Evolutionary conservation across 1,140 invertebrate genomes (phyloP), one percentile per base, ranked within the genome.

Genomic region (Drosophila kikkawai): DNA sequence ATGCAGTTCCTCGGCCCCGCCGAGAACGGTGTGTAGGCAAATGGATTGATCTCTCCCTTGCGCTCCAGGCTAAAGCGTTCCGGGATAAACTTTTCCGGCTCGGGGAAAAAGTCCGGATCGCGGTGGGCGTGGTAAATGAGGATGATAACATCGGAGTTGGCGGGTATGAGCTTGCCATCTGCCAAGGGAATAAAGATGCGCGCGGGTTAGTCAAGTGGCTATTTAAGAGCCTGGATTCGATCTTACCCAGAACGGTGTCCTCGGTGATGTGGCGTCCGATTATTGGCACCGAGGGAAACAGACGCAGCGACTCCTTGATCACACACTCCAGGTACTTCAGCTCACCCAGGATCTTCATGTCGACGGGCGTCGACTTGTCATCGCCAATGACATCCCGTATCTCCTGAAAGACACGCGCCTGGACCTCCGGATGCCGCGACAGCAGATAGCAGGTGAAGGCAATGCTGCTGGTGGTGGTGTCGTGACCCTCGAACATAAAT

Each of bases 401-500:
- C 87, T 96, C 96, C 41, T 94, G 80, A 29, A 94, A 94, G 15
- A 95, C 80, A 80, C 94, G 95, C 7, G 93, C 80, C 85, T 97
- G 96, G 34, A 95, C 86, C 42, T 95, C 93, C 0, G 93, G 94
- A 93, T 95, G 80, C 63, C 93, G 92, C 6, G 94, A 93, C 29
- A 96, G 76, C 15, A 93, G 79, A 69, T 95, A 95, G 0, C 95
- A 67, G 2, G 94, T 91, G 92, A 94, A 96, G 37, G 92, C 92
- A 2, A 96, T 93, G 6, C 93, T 94, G 45, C 94, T 93, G 0
- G 95, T 93, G 4, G 96, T 96, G 19, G 96, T 97, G 77, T 97
- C 96, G 42, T 94, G 94, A 4, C 97, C 97, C 94, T 96, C 96
- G 92, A 97, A 97, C 95, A 96, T 96, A 78, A 97, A 97, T 1